phyloP scores from a whole-genome alignment of 2,888 invertebrate genomes.

The Dascillus cervinus region DNA sequence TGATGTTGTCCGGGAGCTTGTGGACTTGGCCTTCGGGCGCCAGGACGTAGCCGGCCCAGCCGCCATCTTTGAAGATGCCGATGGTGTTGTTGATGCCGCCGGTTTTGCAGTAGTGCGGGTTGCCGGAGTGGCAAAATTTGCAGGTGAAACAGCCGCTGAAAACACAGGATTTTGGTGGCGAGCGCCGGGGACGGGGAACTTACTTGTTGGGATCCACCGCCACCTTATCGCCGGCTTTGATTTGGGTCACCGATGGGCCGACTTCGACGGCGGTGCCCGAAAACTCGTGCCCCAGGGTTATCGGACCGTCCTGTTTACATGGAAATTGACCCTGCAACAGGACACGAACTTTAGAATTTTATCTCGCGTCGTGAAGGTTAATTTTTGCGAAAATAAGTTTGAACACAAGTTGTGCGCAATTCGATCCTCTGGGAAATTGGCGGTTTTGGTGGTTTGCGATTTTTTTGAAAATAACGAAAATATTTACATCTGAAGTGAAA shows the following conservation, averaged over 20 bases:
- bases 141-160: constrained; percentile 55
- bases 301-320: constrained; percentile 46
- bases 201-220: constrained; percentile 63
- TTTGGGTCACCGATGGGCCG: constrained; percentile 48
- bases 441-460: too few species aligned
- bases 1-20: constrained; percentile 48
- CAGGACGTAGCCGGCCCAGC: constrained; percentile 59
- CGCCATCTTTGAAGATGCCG: constrained; percentile 59
- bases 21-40: constrained; percentile 56
- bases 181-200: too few species aligned
- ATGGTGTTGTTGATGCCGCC: constrained; percentile 57
- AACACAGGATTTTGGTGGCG: background rate
- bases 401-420: too few species aligned
- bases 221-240: constrained; percentile 59
- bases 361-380: too few species aligned
- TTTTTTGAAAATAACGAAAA: too few species aligned
- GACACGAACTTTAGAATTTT: too few species aligned
- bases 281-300: constrained; percentile 63
- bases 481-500: too few species aligned
- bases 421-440: too few species aligned
- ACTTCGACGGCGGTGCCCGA: constrained; percentile 52
- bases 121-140: constrained; percentile 52
- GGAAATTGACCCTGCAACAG: constrained; percentile 62
- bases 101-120: constrained; percentile 54
- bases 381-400: too few species aligned